Evolutionary conservation across 2,888 invertebrate genomes (phyloP).

Genomic region (Brachyptera risi): DNA sequence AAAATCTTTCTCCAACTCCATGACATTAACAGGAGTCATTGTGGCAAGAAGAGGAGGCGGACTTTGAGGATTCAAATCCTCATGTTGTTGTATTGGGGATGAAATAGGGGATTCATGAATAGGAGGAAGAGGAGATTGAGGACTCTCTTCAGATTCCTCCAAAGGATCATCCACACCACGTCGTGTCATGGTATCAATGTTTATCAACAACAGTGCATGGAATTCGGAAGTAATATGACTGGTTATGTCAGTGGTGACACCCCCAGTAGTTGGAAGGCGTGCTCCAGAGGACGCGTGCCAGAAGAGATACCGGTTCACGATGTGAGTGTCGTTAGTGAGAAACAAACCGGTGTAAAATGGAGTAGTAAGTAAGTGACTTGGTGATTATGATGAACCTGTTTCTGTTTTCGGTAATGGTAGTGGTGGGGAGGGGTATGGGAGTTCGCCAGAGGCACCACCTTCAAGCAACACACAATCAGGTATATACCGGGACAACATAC

Average conservation of each 20-base stretch:
- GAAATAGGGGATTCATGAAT: constrained; percentile 51
- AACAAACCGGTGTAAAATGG: constrained; percentile 23
- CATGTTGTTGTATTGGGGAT: constrained; percentile 42
- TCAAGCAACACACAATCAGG: constrained; percentile 1
- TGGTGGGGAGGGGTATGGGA: constrained; percentile 29
- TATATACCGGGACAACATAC: background rate
- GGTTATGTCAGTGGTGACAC: constrained; percentile 6
- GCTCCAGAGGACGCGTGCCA: constrained; percentile 17
- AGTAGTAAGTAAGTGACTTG: constrained; percentile 27
- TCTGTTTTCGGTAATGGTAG: constrained; percentile 26
- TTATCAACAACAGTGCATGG: background rate
- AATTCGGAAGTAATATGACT: background rate
- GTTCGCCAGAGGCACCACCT: constrained; percentile 11
- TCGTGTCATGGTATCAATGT: constrained; percentile 20
- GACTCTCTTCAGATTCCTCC: constrained; percentile 16
- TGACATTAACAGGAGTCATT: constrained; percentile 83
- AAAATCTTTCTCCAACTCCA: constrained; percentile 65
- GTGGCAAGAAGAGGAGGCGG: constrained; percentile 76
- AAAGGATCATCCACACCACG: constrained; percentile 23
- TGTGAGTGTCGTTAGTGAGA: background rate
- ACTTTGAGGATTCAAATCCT: constrained; percentile 54
- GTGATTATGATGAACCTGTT: constrained; percentile 33
- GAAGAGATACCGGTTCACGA: constrained; percentile 19
- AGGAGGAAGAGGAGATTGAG: constrained; percentile 29
- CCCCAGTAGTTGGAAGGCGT: constrained; percentile 13